Evolutionary conservation across 30 jellyfish, hydroid and myxozoan genomes (phyloP), one percentile per base, ranked within the genome.

Genomic region (Aurelia aurita): DNA sequence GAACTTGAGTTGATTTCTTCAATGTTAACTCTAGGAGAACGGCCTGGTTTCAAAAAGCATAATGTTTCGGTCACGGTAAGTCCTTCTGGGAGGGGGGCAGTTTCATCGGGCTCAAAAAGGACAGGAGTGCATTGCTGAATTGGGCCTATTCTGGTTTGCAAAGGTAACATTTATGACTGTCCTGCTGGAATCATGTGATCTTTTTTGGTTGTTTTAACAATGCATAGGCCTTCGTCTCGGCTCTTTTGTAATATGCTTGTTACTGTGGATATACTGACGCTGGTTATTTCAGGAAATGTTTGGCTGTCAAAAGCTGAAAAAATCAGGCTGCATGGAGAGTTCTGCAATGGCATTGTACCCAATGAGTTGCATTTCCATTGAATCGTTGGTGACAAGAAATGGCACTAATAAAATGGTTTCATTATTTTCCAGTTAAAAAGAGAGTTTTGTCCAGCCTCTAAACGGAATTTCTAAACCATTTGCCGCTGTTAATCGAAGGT

Each of bases 301-400:
- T 32, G 28, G 28, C 0, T 60, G 34, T 32, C 34, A 20, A 60
- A 32, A 20, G 34, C 46, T 32, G n/a, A 21, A 34, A n/a, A 21
- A 60, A 39, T 60, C 72, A n/a, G 72, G 34, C 28, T 21, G 11
- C 19, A 21, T 60, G 26, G 72, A 5, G 34, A 60, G 10, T 21
- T 18, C 72, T n/a, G 22, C 27, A 73, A 25, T 73, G 20, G 15
- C 72, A 53, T 73, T 73, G 73, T 43, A 73, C n/a, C 85, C 85
- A 12, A 73, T 46, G 32, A 43, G 22, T 19, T 81, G 85, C 49
- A 43, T 31, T 45, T 45, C 85, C n/a, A 73, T 29, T 29, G 44
- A 23, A 29, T 46, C 28, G 22, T 43, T 45, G 21, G 85, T 73
- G 58, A 43, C 85, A 25, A 43, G 58, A 51, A 43, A 73, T 20